These are phyloP conservation scores for Alloscopus bannaensis DNA, from an alignment of 2,888 invertebrate genomes.

Conservation along the genomic window DNA sequence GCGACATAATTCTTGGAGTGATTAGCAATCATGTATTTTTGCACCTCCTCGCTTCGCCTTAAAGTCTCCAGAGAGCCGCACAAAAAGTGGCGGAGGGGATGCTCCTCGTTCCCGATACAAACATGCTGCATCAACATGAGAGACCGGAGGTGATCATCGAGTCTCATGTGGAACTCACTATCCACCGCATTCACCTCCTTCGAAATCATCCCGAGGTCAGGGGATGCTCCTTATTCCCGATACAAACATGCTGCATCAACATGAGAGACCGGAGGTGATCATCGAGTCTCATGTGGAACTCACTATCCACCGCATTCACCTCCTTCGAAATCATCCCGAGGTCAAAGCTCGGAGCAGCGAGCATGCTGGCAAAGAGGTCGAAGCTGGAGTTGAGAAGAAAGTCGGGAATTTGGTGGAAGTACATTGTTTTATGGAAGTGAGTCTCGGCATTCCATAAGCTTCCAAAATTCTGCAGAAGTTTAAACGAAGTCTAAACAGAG, in stretches of 20 bases:
- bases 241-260: background rate
- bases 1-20: no score
- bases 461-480: conserved; percentile 27
- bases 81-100: no score
- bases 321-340: conserved; percentile 8
- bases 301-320: conserved; percentile 43
- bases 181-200: background rate
- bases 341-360: conserved; percentile 6
- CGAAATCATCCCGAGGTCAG: conserved; percentile 26
- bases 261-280: background rate
- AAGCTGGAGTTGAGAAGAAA: conserved; percentile 5
- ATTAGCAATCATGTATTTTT: no score
- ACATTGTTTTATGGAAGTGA: background rate
- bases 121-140: no score
- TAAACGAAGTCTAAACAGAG: no score
- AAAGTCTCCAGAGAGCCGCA: no score
- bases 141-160: no score
- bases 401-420: conserved; percentile 27
- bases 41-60: no score
- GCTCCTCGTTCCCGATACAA: no score
- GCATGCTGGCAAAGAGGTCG: conserved; percentile 30
- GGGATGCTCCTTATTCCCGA: conserved; percentile 26
- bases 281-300: conserved; percentile 15
- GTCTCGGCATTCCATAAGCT: conserved; percentile 32
- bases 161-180: no score